These are phyloP conservation scores for Sitta europaea DNA, from an alignment of 2,113 vertebrate species.

Conservation along the genomic window DNA sequence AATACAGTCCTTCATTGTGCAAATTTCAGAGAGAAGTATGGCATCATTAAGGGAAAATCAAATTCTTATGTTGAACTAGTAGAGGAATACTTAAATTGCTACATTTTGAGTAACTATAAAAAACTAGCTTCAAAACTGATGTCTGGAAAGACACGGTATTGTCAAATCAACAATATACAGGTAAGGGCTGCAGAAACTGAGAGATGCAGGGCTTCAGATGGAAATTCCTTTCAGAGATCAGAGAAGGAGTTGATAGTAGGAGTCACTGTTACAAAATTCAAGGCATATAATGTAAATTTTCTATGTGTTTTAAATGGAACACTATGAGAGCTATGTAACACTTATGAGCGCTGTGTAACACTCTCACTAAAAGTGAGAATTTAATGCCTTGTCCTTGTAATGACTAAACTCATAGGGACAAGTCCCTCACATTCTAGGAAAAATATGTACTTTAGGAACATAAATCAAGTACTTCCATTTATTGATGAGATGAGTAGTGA, in stretches of 20 bases:
- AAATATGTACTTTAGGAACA: neutral
- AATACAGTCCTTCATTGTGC: neutral
- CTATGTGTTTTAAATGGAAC: neutral
- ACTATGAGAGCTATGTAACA: neutral
- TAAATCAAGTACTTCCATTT: neutral
- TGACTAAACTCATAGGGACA: neutral
- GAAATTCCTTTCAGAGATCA: neutral
- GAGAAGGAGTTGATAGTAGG: neutral
- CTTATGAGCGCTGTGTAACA: neutral
- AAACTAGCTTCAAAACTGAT: neutral
- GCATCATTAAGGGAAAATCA: neutral
- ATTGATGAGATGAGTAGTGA: neutral
- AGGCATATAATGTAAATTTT: neutral
- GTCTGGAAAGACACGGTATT: neutral
- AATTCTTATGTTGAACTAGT: neutral
- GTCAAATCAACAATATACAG: neutral
- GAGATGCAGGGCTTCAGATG: neutral
- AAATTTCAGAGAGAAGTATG: neutral
- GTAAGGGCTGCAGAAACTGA: neutral
- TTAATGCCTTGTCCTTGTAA: neutral
- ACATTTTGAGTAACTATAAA: neutral
- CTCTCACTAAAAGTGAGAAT: neutral
- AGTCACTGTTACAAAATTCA: neutral
- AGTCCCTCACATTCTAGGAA: neutral
- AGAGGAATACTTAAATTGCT: neutral